Base-by-base conservation (phyloP, 2,113 vertebrate genomes). In the Manacus vitellinus region DNA sequence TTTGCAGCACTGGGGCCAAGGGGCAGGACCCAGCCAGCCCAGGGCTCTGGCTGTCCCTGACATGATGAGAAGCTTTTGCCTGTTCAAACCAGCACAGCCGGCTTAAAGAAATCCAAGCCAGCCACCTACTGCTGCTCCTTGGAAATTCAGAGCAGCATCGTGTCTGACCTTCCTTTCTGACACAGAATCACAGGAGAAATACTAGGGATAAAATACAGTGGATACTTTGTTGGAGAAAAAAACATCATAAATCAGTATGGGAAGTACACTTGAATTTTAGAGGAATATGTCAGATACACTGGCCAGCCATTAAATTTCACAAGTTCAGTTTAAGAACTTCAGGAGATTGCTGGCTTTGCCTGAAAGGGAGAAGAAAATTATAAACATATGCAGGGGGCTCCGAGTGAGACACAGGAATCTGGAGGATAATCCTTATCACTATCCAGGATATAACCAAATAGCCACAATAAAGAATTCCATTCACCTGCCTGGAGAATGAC, bases 81-180 rank as follows among this genome's bases (percentile, higher is more conserved):
- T 88, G 43, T 21, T 89, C 28, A 56, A 95, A 59, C 35, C 80
- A 83, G 74, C 61, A 46, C 56, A 62, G 66, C 9, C 52, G 49
- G 58, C 17, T 58, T 89, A 96, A 94, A 96, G 95, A 97, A 93
- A 96, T 95, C 95, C 95, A 96, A 97, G 96, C 95, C 95, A 95
- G 95, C 95, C 96, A 96, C 96, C 94, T 97, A 96, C 95, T 95
- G 96, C 96, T 95, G 54, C 75, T 95, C 84, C 88, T 80, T 85
- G 95, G 95, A 95, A 97, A 95, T 95, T 96, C 95, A 97, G 76
- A 95, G 90, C 39, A 55, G 59, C 33, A 20, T 71, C 30, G 0
- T 30, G 90, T 66, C 90, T 77, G 88, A 80, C 82, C 90, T 77
- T 90, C 82, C 49, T 9, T 75, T 65, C 84, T 88, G 87, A 91